phyloP scores from a whole-genome alignment of 2,888 invertebrate species.

The Octonoba sinensis region DNA sequence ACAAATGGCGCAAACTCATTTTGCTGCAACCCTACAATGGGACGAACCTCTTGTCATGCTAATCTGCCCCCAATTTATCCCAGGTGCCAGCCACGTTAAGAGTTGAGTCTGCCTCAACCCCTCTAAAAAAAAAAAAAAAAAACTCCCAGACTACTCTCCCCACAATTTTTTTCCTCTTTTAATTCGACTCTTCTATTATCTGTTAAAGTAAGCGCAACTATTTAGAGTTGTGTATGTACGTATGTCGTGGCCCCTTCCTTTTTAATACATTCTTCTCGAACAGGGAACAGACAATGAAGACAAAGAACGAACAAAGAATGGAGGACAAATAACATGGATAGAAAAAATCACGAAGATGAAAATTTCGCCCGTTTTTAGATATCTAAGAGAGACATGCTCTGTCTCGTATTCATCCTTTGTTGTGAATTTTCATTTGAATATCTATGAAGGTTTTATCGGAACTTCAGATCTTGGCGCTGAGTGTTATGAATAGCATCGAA shows the following conservation, averaged over 20 bases:
- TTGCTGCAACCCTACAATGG: slow-evolving; percentile 46
- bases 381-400: too few species aligned
- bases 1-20: slow-evolving; percentile 10
- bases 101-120: slow-evolving; percentile 13
- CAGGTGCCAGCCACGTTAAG: slow-evolving; percentile 43
- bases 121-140: slow-evolving; percentile 3
- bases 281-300: not conserved
- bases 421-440: slow-evolving; percentile 20
- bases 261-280: not conserved
- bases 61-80: slow-evolving; percentile 58
- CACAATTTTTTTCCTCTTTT: not conserved
- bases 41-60: slow-evolving; percentile 61
- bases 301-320: not conserved
- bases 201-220: slow-evolving; percentile 18
- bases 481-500: slow-evolving; percentile 9
- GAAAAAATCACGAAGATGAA: not conserved
- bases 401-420: slow-evolving; percentile 1
- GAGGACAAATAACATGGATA: not conserved
- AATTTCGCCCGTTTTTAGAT: not conserved
- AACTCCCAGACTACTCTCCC: not conserved
- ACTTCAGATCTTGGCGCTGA: slow-evolving; percentile 6
- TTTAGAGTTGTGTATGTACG: slow-evolving; percentile 1
- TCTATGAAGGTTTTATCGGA: slow-evolving; percentile 28
- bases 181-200: slow-evolving; percentile 4
- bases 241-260: not conserved